Evolutionary conservation across 2,113 vertebrate genomes (phyloP), one percentile per base, ranked within the genome.

Genomic region (Polyodon spathula): DNA sequence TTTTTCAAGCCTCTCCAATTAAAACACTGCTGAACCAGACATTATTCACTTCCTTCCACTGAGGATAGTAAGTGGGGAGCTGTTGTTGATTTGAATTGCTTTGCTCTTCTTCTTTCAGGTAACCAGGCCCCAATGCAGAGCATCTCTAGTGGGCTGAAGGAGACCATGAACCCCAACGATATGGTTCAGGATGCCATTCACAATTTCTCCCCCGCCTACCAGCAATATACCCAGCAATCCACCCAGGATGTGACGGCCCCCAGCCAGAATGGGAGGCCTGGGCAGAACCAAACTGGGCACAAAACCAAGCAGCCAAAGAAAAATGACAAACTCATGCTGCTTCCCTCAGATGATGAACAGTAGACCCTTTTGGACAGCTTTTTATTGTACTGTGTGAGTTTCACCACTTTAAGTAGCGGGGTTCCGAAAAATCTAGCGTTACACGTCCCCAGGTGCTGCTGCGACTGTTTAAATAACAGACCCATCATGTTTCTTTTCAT

Each of bases 131-230:
- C 92, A 0, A 91, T 96, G 90, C 93, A 95, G 76, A 97, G 93
- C 83, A 97, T 97, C 79, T 97, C 94, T 4, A 94, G 92, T 0
- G 91, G 91, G 7, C 78, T 94, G 73, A 95, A 94, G 80, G 93
- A 95, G 77, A 95, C 92, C 55, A 95, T 94, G 17, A 95, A 92
- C 70, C 92, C 92, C 1, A 89, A 92, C 46, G 93, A 95, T 67
- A 95, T 95, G 1, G 93, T 95, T 8, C 93, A 95, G 71, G 93
- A 94, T 1, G 92, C 93, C 4, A 94, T 94, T 69, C 93, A 93
- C 80, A 95, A 93, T 82, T 94, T 94, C 82, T 93, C 92, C 0
- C 92, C 92, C 0, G 62, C 86, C 0, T 94, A 96, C 79, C 92
- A 95, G 76, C 92, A 94, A 73, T 95, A 95, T 77, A 89, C 89